A percentile compares a stretch with the other conserved stretches of the same genome.
Evolutionary conservation across 2,797 vertebrate genomes (phyloP).

Genomic region (Huso huso): DNA sequence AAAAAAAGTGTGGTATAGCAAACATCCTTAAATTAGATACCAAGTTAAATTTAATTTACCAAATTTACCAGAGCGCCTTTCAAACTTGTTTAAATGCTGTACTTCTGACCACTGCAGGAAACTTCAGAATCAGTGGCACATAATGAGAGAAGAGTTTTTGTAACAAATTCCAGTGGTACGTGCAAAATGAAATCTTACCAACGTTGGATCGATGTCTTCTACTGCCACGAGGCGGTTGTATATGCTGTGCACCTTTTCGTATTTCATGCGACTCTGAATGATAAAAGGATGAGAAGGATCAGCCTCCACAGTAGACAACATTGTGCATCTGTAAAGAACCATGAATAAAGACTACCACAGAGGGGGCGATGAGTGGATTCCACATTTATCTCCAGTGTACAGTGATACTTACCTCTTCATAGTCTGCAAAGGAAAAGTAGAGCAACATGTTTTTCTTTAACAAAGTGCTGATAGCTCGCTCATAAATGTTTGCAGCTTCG

Average conservation of each 20-base stretch:
- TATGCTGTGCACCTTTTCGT: slow-evolving; percentile 95
- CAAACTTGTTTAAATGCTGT: not conserved
- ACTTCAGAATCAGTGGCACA: not conserved
- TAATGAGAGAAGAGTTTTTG: not conserved
- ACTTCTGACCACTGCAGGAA: not conserved
- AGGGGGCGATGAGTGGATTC: too few species aligned
- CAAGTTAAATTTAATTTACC: too few species aligned
- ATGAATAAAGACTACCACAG: too few species aligned
- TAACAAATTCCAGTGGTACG: not conserved
- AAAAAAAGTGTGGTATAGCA: too few species aligned
- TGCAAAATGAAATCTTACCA: slow-evolving; percentile 54
- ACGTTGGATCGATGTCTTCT: slow-evolving; percentile 78
- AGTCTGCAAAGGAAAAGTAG: slow-evolving; percentile 96
- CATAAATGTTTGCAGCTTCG: slow-evolving; percentile 97
- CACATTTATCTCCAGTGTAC: too few species aligned
- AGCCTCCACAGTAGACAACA: too few species aligned
- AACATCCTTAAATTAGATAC: not conserved
- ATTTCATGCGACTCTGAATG: slow-evolving; percentile 91
- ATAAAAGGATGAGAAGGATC: not conserved
- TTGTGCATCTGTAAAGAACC: too few species aligned
- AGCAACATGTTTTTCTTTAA: slow-evolving; percentile 99
- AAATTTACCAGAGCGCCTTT: not conserved
- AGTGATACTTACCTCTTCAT: slow-evolving; percentile 79
- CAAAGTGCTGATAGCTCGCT: slow-evolving; percentile 94
- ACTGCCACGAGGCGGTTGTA: slow-evolving; percentile 83